Conservation (phyloP, 2,888 invertebrate genomes). For the Dicyrtomina minuta region DNA sequence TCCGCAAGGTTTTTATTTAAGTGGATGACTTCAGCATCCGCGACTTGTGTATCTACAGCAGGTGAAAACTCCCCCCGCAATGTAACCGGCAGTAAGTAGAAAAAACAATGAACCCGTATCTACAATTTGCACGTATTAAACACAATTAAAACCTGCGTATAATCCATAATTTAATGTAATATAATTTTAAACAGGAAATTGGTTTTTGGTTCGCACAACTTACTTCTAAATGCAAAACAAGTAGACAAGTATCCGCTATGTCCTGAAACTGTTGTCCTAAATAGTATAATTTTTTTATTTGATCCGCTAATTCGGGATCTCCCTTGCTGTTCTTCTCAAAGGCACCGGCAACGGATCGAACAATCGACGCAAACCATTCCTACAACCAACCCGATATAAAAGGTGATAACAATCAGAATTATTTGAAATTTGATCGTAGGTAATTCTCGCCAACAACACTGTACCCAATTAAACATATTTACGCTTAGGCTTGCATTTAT, state of each 20-base stretch:
- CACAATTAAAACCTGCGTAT: no score
- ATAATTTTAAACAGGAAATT: constrained; percentile 57
- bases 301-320: constrained; percentile 38
- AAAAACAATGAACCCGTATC: constrained; percentile 92
- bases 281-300: constrained; percentile 54
- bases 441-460: no score
- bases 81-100: constrained; percentile 73
- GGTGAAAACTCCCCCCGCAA: constrained; percentile 57
- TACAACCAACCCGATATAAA: no score
- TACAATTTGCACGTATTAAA: constrained; percentile 54
- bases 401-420: no score
- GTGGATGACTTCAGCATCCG: constrained; percentile 73
- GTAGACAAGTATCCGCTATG: constrained; percentile 83
- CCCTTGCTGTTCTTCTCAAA: constrained; percentile 36
- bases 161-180: no score
- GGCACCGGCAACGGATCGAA: constrained; percentile 38
- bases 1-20: constrained; percentile 74
- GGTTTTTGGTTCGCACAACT: no score
- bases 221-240: constrained; percentile 90
- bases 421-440: no score
- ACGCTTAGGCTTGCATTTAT: no score
- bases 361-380: constrained; percentile 72
- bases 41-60: constrained; percentile 73
- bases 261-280: constrained; percentile 82
- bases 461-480: no score